A percentile compares a stretch with the other conserved stretches of the same genome.
Conservation (phyloP, 2,113 vertebrate genomes). For the Tupaia tana region DNA sequence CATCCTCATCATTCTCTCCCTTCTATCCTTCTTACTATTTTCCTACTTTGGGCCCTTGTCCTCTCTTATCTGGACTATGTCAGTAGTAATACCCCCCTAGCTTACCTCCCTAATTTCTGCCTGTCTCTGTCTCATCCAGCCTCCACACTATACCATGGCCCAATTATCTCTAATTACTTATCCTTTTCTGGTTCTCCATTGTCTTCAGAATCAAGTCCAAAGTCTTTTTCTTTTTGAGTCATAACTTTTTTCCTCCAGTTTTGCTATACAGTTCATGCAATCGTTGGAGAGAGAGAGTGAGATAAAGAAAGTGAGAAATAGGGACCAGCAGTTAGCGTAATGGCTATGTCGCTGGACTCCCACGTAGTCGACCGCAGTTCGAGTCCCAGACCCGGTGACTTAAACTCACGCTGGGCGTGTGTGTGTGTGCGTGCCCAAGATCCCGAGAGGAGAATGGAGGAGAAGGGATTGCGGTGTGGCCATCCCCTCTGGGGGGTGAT, state of each 20-base stretch:
- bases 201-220: constrained; percentile 45
- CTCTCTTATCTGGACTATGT: background rate
- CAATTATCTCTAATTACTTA: background rate
- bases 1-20: background rate
- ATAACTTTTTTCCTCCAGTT: background rate
- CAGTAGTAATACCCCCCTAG: background rate
- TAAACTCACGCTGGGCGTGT: no score
- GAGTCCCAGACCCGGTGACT: no score
- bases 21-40: background rate
- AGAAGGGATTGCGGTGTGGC: no score
- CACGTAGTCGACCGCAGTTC: no score
- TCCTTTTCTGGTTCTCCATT: background rate
- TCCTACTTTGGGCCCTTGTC: background rate
- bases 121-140: background rate
- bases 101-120: background rate
- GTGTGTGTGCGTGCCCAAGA: no score
- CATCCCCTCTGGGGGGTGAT: no score
- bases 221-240: constrained; percentile 14
- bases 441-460: no score
- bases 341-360: no score
- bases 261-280: no score
- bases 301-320: no score
- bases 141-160: background rate
- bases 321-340: no score
- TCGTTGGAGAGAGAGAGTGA: no score